Evolutionary conservation across 2,113 vertebrate species (phyloP).

Genomic region (Callospermophilus lateralis): DNA sequence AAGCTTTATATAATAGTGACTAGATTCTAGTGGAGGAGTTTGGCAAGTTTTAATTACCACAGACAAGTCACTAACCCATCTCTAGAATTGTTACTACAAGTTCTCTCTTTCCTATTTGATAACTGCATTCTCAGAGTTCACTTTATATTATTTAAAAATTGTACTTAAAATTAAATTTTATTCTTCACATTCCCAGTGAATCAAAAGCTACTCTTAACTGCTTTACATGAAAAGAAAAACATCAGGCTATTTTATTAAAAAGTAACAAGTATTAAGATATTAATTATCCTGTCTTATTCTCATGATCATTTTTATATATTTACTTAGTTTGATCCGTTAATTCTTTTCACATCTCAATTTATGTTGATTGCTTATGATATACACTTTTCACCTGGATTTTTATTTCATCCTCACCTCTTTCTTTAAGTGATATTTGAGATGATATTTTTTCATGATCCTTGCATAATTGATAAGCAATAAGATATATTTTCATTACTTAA

Average conservation of each 20-base stretch:
- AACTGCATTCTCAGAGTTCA: background rate
- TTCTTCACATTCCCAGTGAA: background rate
- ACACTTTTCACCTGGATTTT: background rate
- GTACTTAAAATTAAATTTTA: background rate
- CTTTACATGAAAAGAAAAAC: background rate
- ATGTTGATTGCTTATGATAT: background rate
- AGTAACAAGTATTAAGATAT: background rate
- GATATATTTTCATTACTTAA: background rate
- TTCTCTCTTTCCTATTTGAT: background rate
- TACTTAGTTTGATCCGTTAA: background rate
- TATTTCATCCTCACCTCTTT: background rate
- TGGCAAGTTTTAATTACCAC: background rate
- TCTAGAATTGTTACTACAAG: background rate
- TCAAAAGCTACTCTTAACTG: background rate
- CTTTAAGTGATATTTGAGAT: background rate
- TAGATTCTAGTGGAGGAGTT: rapidly evolving
- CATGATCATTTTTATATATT: background rate
- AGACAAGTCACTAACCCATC: background rate
- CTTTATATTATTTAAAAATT: background rate
- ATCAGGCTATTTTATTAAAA: background rate
- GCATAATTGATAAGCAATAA: background rate
- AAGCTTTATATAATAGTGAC: background rate
- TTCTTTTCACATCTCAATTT: background rate
- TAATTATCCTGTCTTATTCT: background rate
- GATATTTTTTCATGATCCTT: background rate